Evolutionary conservation across 2,797 vertebrate genomes (phyloP).

Genomic region (Florisuga fusca): DNA sequence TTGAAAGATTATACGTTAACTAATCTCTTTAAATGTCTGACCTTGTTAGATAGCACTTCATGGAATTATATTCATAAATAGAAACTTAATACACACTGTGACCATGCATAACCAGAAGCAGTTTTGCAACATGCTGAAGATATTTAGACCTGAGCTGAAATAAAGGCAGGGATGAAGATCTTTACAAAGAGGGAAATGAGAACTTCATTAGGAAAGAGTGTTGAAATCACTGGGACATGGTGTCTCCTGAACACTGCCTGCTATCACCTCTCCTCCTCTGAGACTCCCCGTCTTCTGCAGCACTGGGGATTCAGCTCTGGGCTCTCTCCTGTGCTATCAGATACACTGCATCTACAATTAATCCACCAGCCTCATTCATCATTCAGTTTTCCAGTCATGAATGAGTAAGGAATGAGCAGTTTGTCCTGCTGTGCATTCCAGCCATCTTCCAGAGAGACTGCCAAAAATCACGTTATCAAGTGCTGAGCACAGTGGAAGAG

Average conservation of each 20-base stretch:
- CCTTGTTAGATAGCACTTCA: not conserved
- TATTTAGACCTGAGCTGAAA: not conserved
- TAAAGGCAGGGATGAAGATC: not conserved
- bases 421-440: not conserved
- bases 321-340: not conserved
- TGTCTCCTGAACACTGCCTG: not conserved
- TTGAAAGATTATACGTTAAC: not conserved
- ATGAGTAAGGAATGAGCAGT: not conserved
- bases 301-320: not conserved
- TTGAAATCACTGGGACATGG: no score
- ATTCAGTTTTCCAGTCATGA: not conserved
- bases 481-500: not conserved
- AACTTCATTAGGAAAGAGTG: not conserved
- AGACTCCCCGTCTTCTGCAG: not conserved
- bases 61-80: not conserved
- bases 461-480: not conserved
- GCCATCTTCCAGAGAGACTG: not conserved
- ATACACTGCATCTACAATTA: not conserved
- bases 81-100: not conserved
- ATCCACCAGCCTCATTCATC: not conserved
- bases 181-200: not conserved
- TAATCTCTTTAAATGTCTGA: not conserved
- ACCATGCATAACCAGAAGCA: not conserved
- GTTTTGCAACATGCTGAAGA: fast-evolving
- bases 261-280: fast-evolving